phyloP scores from a whole-genome alignment of 2,113 vertebrate genomes.

The Tupaia chinensis region DNA sequence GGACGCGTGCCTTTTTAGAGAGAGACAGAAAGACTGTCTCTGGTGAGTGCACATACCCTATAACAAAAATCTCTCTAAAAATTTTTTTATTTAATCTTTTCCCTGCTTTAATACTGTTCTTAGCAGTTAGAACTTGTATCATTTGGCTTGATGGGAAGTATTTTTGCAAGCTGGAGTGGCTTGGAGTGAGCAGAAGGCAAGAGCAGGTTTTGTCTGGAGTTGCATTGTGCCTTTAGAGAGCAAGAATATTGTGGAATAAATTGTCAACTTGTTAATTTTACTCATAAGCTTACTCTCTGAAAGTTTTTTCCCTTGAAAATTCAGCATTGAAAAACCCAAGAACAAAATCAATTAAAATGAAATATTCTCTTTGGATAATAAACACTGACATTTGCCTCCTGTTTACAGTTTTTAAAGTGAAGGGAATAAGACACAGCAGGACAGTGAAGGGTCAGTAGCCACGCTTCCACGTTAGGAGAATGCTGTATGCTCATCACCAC shows the following conservation, averaged over 20 bases:
- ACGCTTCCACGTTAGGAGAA: background rate
- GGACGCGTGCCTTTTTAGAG: too few species aligned
- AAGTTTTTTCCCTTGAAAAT: background rate
- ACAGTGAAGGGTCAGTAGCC: background rate
- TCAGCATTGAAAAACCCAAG: background rate
- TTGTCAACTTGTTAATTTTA: slow-evolving; percentile 35
- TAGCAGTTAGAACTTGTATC: background rate
- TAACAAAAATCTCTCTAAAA: too few species aligned
- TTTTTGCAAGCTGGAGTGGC: background rate
- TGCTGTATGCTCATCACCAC: background rate
- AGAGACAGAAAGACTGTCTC: too few species aligned
- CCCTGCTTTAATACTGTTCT: background rate
- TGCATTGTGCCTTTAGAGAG: background rate
- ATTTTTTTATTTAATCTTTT: background rate
- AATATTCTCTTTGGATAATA: slow-evolving; percentile 7
- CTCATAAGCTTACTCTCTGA: background rate
- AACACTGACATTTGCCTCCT: background rate
- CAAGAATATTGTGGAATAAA: background rate
- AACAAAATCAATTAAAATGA: slow-evolving; percentile 40
- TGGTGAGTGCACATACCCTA: too few species aligned
- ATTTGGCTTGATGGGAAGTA: background rate
- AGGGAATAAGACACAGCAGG: background rate
- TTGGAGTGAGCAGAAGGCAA: background rate
- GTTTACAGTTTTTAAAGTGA: slow-evolving; percentile 3
- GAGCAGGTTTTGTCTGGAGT: background rate